These are phyloP conservation scores for Nilaparvata lugens DNA, from an alignment of 1,140 invertebrate genomes.

Conservation along the genomic window DNA sequence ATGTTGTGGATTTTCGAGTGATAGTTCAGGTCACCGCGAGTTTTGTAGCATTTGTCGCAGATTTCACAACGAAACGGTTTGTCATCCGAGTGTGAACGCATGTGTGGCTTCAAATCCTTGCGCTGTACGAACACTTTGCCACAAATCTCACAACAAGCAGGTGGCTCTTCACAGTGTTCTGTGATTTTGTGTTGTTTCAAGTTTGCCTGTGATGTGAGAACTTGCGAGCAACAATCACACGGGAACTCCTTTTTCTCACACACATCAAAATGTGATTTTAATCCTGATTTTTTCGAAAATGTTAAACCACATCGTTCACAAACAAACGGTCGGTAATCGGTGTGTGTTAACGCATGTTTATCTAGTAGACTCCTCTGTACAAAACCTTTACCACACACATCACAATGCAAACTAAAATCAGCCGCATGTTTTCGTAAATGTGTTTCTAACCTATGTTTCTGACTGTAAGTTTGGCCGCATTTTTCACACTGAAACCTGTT, in stretches of 20 bases:
- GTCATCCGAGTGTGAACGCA: slow-evolving; percentile 56
- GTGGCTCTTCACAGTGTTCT: slow-evolving; percentile 20
- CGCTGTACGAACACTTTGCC: slow-evolving; percentile 67
- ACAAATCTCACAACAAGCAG: slow-evolving; percentile 41
- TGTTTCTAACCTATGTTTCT: not conserved
- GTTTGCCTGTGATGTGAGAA: not conserved
- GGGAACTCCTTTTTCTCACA: slow-evolving; percentile 5
- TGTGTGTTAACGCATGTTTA: slow-evolving; percentile 20
- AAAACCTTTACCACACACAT: slow-evolving; percentile 11
- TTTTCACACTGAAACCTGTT: slow-evolving; percentile 9
- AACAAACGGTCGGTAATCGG: slow-evolving; percentile 20
- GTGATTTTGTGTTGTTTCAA: slow-evolving; percentile 8
- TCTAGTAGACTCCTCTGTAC: slow-evolving; percentile 7
- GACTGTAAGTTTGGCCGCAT: slow-evolving; percentile 6
- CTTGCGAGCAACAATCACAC: slow-evolving; percentile 9
- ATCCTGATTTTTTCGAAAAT: slow-evolving; percentile 1
- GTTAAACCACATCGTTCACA: slow-evolving; percentile 21
- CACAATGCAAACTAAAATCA: slow-evolving; percentile 4
- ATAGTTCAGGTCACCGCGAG: slow-evolving; percentile 11
- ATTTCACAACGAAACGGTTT: slow-evolving; percentile 65
- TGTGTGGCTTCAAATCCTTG: slow-evolving; percentile 64
- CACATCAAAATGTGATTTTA: slow-evolving; percentile 5
- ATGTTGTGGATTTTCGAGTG: slow-evolving; percentile 13
- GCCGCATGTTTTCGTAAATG: slow-evolving; percentile 3
- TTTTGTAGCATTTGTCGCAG: slow-evolving; percentile 43